These are phyloP conservation scores for Rhagoletis zephyria DNA, from an alignment of 1,140 invertebrate genomes.

Conservation along the genomic window DNA sequence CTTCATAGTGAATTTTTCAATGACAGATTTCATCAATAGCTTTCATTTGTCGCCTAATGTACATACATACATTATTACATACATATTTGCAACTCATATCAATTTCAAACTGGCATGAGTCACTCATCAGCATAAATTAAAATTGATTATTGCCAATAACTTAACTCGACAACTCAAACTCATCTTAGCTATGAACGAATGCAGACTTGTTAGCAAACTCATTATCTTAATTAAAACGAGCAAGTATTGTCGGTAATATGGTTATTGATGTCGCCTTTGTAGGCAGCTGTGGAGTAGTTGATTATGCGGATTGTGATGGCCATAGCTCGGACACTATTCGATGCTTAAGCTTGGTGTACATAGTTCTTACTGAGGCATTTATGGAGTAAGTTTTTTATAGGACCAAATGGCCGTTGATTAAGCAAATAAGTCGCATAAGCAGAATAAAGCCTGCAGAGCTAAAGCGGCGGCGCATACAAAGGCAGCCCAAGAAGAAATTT, in stretches of 20 bases:
- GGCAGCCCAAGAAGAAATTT: neutral
- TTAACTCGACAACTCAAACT: conserved; percentile 18
- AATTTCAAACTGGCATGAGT: neutral
- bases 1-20: too few relatives aligned
- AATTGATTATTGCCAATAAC: conserved; percentile 38
- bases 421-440: neutral
- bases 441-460: neutral
- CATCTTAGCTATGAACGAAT: neutral
- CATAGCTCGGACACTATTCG: neutral
- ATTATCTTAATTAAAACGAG: conserved; percentile 53
- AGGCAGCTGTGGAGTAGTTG: neutral
- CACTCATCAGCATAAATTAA: conserved; percentile 12
- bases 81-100: too few relatives aligned
- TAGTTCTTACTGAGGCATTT: neutral
- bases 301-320: neutral
- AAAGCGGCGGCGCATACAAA: neutral
- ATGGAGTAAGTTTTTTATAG: neutral
- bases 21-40: too few relatives aligned
- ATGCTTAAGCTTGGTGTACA: neutral
- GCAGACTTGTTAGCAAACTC: conserved; percentile 42
- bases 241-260: neutral
- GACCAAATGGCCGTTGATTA: neutral
- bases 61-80: too few relatives aligned
- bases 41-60: too few relatives aligned
- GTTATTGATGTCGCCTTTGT: neutral